A percentile compares a stretch with the other conserved stretches of the same genome.
Evolutionary conservation across 2,888 invertebrate species (phyloP).

Genomic region (Cyclophora punctaria): DNA sequence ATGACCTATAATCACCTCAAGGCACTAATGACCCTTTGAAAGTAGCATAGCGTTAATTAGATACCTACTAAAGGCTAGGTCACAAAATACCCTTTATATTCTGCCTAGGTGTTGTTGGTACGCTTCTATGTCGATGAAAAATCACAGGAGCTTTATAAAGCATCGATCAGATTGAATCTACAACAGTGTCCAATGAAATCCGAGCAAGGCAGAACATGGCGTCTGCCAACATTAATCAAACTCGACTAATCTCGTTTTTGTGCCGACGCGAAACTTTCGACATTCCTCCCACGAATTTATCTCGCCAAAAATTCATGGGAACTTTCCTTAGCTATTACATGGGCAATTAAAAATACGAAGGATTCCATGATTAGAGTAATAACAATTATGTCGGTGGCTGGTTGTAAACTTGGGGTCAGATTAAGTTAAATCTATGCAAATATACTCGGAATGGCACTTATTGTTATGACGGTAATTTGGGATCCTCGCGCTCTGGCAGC

Average conservation of each 20-base stretch:
- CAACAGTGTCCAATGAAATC: not conserved
- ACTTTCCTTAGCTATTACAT: constrained; percentile 32
- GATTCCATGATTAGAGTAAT: constrained; percentile 29
- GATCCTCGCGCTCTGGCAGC: not conserved
- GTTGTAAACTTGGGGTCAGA: constrained; percentile 38
- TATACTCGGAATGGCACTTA: constrained; percentile 22
- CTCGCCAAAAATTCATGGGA: constrained; percentile 10
- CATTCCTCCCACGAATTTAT: constrained; percentile 1
- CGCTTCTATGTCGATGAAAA: too few relatives aligned
- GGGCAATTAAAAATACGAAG: constrained; percentile 41
- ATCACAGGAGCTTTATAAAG: too few relatives aligned
- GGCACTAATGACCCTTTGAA: too few relatives aligned
- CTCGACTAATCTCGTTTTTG: not conserved
- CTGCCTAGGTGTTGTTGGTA: too few relatives aligned
- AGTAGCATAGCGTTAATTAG: too few relatives aligned
- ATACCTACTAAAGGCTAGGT: too few relatives aligned
- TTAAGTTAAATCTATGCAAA: constrained; percentile 52
- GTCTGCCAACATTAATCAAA: not conserved
- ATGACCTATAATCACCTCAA: too few relatives aligned
- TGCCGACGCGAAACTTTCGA: not conserved
- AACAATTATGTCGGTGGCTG: constrained; percentile 35
- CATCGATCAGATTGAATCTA: not conserved
- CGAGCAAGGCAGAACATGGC: not conserved
- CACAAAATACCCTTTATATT: too few relatives aligned
- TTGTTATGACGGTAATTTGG: not conserved